These are phyloP conservation scores for Ctenosaura bakeri DNA, from an alignment of 2,797 vertebrate species.

Conservation along the genomic window DNA sequence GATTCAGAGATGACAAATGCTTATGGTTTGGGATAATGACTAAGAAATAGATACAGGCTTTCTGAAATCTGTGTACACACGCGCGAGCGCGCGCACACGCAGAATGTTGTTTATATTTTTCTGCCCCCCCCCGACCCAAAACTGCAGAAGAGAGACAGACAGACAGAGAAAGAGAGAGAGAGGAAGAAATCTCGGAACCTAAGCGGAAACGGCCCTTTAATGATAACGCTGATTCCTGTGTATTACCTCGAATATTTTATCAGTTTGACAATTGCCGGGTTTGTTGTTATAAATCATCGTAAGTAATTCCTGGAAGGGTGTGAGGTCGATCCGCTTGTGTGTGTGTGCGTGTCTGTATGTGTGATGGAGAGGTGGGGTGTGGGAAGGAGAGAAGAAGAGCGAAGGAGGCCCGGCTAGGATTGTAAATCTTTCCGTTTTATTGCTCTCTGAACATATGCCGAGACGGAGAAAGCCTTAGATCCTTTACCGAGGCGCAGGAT, in stretches of 20 bases:
- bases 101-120: slow-evolving; percentile 67
- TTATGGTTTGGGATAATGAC: slow-evolving; percentile 81
- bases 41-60: slow-evolving; percentile 70
- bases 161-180: slow-evolving; percentile 46
- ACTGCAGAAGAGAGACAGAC: slow-evolving; percentile 63
- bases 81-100: slow-evolving; percentile 51
- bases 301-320: slow-evolving; percentile 99
- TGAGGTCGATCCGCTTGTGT: slow-evolving; percentile 84
- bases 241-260: slow-evolving; percentile 84
- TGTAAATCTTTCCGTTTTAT: slow-evolving; percentile 99
- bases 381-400: slow-evolving; percentile 49
- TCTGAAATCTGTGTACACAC: slow-evolving; percentile 66
- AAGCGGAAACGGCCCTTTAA: slow-evolving; percentile 68
- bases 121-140: slow-evolving; percentile 22
- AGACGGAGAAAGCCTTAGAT: slow-evolving; percentile 90
- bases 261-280: slow-evolving; percentile 87
- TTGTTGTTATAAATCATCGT: slow-evolving; percentile 97
- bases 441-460: slow-evolving; percentile 99
- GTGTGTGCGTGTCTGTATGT: neutral
- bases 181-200: slow-evolving; percentile 56
- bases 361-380: slow-evolving; percentile 72
- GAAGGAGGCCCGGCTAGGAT: slow-evolving; percentile 90
- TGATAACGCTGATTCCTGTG: slow-evolving; percentile 78
- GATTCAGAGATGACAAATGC: slow-evolving; percentile 86
- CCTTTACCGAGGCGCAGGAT: slow-evolving; percentile 86